phyloP scores from a whole-genome alignment of 64 coral and sea anemone species.

The Stichodactyla mertensii region DNA sequence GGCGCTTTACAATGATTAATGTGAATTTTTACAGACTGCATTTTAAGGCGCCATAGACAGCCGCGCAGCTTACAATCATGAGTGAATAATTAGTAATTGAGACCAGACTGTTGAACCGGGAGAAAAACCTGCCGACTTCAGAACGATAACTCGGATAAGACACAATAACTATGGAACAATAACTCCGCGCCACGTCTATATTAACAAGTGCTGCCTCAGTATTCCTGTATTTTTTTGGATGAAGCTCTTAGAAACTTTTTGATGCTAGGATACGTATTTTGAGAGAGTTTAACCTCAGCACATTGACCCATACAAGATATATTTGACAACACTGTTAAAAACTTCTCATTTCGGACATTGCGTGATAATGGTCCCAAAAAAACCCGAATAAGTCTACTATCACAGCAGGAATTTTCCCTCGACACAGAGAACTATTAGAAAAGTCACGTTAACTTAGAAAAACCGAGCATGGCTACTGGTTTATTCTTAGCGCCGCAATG shows the following conservation, averaged over 20 bases:
- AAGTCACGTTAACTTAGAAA: constrained; percentile 4
- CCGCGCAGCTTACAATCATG: too few species aligned
- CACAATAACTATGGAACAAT: not conserved
- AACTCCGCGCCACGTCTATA: not conserved
- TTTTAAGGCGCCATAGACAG: too few species aligned
- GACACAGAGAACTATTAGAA: not conserved
- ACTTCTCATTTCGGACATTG: not conserved
- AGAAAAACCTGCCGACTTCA: not conserved
- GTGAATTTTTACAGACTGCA: too few species aligned
- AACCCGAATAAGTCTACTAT: not conserved
- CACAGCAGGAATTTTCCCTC: not conserved
- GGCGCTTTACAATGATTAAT: too few species aligned
- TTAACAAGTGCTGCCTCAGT: not conserved
- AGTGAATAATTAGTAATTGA: too few species aligned
- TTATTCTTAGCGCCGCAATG: not conserved
- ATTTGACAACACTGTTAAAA: not conserved
- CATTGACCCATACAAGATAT: not conserved
- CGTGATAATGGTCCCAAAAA: not conserved
- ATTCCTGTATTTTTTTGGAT: not conserved
- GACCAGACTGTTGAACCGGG: too few species aligned
- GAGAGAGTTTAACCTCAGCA: not conserved
- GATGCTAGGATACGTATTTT: not conserved
- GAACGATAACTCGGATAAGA: not conserved
- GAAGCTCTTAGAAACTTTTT: not conserved
- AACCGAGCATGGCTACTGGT: not conserved